These are phyloP conservation scores for Euclidia mi DNA, from an alignment of 2,888 invertebrate species.

Conservation along the genomic window DNA sequence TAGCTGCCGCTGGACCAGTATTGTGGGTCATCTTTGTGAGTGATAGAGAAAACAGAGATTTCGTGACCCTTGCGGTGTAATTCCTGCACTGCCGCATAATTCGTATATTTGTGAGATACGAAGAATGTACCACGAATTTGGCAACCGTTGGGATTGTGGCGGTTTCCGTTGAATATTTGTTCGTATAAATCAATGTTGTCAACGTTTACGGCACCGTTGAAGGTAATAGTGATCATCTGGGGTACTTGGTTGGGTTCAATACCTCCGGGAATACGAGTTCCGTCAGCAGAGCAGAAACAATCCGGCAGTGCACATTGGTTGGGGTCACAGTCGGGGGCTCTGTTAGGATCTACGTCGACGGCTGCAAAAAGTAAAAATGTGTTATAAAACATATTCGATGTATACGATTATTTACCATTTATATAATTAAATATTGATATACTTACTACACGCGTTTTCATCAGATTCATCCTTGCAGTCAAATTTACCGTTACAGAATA, in stretches of 20 bases:
- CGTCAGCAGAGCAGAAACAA: constrained; percentile 98
- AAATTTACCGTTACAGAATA: constrained; percentile 97
- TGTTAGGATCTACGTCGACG: constrained; percentile 97
- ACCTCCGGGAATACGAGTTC: constrained; percentile 96
- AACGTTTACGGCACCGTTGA: constrained; percentile 97
- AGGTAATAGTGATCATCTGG: constrained; percentile 98
- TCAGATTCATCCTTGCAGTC: constrained; percentile 98
- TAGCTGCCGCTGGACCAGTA: constrained; percentile 97
- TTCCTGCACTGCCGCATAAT: constrained; percentile 97
- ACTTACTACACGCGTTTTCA: constrained; percentile 98
- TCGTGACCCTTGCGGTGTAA: constrained; percentile 97
- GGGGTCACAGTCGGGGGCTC: constrained; percentile 97
- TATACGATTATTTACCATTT: background rate
- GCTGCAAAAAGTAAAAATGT: constrained; percentile 87
- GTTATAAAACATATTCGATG: background rate
- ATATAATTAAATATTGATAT: constrained; percentile 7
- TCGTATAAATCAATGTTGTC: constrained; percentile 98
- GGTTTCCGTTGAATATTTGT: constrained; percentile 96
- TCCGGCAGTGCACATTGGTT: constrained; percentile 97
- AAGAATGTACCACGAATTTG: constrained; percentile 97
- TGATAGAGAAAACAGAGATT: constrained; percentile 97
- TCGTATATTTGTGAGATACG: constrained; percentile 97
- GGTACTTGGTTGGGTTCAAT: constrained; percentile 96
- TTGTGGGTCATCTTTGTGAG: constrained; percentile 97
- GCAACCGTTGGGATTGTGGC: constrained; percentile 97